Percentiles rank a stretch among this genome's conserved stretches.
phyloP scores from a whole-genome alignment of 2,797 vertebrate species.

The Scolopax bukidnonensis region DNA sequence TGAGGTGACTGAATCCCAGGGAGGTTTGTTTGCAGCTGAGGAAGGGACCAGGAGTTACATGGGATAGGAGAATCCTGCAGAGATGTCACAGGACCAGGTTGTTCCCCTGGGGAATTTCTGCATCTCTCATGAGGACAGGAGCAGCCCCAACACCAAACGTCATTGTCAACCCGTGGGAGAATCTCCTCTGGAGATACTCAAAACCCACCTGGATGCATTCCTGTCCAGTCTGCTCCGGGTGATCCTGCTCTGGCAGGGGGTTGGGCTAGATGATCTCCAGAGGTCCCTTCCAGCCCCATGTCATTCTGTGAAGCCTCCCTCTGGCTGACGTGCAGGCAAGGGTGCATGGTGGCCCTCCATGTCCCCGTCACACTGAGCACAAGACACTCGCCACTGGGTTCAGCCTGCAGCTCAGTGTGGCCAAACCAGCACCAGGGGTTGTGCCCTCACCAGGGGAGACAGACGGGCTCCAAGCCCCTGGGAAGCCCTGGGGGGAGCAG shows the following conservation, averaged over 20 bases:
- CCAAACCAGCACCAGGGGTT: neutral
- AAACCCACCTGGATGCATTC: no score
- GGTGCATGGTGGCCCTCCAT: neutral
- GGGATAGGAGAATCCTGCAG: conserved; percentile 5
- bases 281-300: no score
- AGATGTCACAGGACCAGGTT: neutral
- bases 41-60: conserved; percentile 21
- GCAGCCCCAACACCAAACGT: neutral
- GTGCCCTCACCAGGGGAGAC: neutral
- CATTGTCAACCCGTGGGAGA: neutral
- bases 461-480: neutral
- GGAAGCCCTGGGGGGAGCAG: neutral
- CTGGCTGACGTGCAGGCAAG: neutral
- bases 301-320: neutral
- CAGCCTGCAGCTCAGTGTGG: neutral
- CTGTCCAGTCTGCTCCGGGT: no score
- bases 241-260: no score
- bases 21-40: conserved; percentile 39
- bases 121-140: neutral
- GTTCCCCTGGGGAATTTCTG: neutral
- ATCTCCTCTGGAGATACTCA: no score
- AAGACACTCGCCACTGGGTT: neutral
- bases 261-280: no score
- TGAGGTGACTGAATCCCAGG: neutral
- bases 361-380: neutral